Base-by-base conservation (phyloP, 1,140 invertebrate species). In the Caenorhabditis tropicalis region DNA sequence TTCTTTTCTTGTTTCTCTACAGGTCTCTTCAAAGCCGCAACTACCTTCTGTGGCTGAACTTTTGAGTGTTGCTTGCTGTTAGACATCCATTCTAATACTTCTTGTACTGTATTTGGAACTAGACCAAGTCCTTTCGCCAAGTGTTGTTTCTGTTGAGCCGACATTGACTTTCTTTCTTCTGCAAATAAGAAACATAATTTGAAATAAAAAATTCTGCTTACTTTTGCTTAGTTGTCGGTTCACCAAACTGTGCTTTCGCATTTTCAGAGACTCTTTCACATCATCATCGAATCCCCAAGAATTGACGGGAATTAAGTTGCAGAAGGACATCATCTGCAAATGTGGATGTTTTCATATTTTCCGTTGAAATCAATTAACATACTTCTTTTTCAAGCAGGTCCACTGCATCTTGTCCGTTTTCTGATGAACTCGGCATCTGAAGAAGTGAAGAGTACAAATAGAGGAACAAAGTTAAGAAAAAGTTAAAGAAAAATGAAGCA, bases 121-220 rank as follows among this genome's bases (percentile, higher is more conserved):
- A 74, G 43, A 12, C 65, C 65, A 5, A 74, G n/a, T 6, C 65
- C 65, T 74, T 74, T 74, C 19, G 65, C 65, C 15, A 74, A 43
- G 1, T 74, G 65, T 12, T 74, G 65, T 27, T 74, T 74, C 24
- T 74, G 65, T 43, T 74, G 65, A 16, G 65, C 65, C 10, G 65
- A 46, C 65, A 74, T 74, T n/a, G 65, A 43, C 36, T 74, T 74
- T 74, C 65, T 74, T 74, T 74, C 65, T 31, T 74, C 65, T 74
- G 36, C 5, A 74, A 74, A 65, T 19, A 36, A 27, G 15, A 0
- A 31, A 21, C 10, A 31, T 60, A n/a, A n/a, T 31, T 12, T 29
- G 10, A 1, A 12, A 6, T 36, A 19, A 27, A 36, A 65, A 12
- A 4, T 36, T 19, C 19, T 0, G 43, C 33, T 46, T 43, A 74